A percentile compares a stretch with the other conserved stretches of the same genome.
Evolutionary conservation across 2,797 vertebrate genomes (phyloP).

Genomic region (Spinus olivaceus): DNA sequence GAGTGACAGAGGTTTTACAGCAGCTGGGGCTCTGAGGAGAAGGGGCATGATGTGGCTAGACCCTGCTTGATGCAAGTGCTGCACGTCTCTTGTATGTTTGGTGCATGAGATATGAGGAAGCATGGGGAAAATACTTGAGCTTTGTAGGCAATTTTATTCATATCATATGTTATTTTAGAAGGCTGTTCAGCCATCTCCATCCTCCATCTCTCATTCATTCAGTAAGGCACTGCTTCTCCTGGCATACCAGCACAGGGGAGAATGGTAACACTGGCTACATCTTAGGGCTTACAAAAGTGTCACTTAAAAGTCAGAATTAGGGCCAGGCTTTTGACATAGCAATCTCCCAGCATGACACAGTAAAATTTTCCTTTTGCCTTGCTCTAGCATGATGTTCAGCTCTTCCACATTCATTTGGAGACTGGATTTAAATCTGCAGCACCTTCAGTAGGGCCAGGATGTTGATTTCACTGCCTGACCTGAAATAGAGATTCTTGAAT

Average conservation of each 20-base stretch:
- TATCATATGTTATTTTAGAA: not conserved
- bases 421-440: accelerated
- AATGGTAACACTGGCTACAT: not conserved
- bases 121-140: not conserved
- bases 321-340: not conserved
- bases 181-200: not conserved
- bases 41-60: not conserved
- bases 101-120: not conserved
- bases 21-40: not conserved
- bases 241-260: not conserved
- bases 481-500: not conserved
- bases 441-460: not conserved
- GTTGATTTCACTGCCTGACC: not conserved
- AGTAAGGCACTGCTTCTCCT: not conserved
- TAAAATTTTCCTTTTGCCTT: not conserved
- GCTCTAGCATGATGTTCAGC: not conserved
- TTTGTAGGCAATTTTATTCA: not conserved
- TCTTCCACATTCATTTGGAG: not conserved
- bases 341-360: not conserved
- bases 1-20: not conserved
- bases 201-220: not conserved
- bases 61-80: accelerated
- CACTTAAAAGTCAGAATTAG: not conserved
- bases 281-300: not conserved
- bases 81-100: accelerated